Base-by-base conservation (phyloP, 2,888 invertebrate species). In the Tiphia femorata region DNA sequence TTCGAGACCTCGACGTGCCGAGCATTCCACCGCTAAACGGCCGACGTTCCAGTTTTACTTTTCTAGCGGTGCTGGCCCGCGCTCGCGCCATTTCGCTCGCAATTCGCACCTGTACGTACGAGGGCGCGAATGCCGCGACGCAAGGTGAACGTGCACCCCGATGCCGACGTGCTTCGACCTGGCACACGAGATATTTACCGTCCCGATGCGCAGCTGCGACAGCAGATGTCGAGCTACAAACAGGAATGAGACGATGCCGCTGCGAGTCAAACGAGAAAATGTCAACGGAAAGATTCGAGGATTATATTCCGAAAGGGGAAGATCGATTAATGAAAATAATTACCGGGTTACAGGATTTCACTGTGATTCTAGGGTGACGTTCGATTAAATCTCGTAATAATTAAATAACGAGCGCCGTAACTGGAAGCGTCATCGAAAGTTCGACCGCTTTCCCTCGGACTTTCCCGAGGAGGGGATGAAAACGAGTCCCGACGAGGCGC, bases 21-120 rank as follows among this genome's bases (percentile, higher is more conserved):
- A n/a, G 44, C 62, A 49, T 62, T 54, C 44, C 16, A 33, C 37
- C 40, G 14, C 17, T 25, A 33, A 47, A 49, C 44, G 57, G 30
- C 20, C 43, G 35, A 19, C 58, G 60, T 65, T 58, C 60, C 56
- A 58, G 62, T 58, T 69, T 65, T 54, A 58, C 56, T 69, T 56
- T 58, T 60, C 53, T 44, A 50, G 30, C 30, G 3, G 3, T 7
- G 30, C 7, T 12, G 30, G 30, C 30, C 4, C 10, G 3, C 3
- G 3, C 2, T 8, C 10, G 12, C 33, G 14, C 10, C 17, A 23
- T 37, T 14, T 35, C 33, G 35, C 25, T 16, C 20, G 29, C 30
- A 20, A 16, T 30, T 42, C n/a, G 17, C 14, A 23, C 29, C 44
- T 30, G 25, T 40, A 38, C 43, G 46, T 30, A 49, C 35, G 41